Evolutionary conservation across 2,113 vertebrate species (phyloP), one percentile per base, ranked within the genome.

Genomic region (Alligator mississippiensis): DNA sequence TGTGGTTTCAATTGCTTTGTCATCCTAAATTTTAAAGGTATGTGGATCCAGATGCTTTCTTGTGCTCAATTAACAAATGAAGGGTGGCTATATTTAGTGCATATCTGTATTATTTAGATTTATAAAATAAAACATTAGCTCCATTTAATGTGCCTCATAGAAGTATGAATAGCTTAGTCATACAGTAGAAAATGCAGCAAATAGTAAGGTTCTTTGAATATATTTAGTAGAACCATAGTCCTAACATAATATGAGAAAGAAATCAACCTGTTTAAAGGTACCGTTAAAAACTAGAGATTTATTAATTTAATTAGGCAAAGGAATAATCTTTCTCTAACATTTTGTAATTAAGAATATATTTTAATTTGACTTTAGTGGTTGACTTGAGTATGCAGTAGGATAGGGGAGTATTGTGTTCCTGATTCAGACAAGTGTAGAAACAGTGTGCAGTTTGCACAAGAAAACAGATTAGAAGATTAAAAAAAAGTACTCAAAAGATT

Each of bases 71-170:
- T 62, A 89, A 68, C 86, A 87, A 79, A 79, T 68, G 78, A 91
- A 91, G 93, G 22, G 90, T 93, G 92, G 38, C 57, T 90, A 93
- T 4, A 14, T 91, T 93, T 92, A 87, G 12, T 83, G 77, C 63
- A 88, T 81, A 3, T n/a, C 0, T 78, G 24, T 77, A 72, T 25
- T 28, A 77, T 19, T 61, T 15, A 61, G 57, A 17, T 66, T 93
- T 84, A 13, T 90, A 85, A 72, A 72, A 72, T 77, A 61, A 83
- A 1, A 78, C 59, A 22, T 77, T 92, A 79, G 5, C 63, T 81
- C 82, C 74, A 28, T 88, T 81, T 16, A 82, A 54, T 4, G 18
- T 27, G 34, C 11, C 76, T 15, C 5, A 3, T 3, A 85, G 77
- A 34, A 88, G 76, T 58, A 72, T 70, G 30, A 77, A 64, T 25